phyloP scores from a whole-genome alignment of 2,113 vertebrate species.

The Chrysochloris asiatica region DNA sequence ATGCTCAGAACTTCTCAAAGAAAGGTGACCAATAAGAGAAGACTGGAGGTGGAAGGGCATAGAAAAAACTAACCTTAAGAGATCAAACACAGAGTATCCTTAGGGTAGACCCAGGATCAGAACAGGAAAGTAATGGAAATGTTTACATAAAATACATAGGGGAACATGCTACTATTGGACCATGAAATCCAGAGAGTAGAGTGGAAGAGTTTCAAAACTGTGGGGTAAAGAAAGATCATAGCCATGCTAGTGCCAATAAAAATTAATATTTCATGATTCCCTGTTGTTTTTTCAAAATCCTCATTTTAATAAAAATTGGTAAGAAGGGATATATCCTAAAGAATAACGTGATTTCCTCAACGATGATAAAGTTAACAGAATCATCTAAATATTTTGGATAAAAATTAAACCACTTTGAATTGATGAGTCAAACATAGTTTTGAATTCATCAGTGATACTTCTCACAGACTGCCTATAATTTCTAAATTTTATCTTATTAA shows the following conservation, averaged over 20 bases:
- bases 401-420: not conserved
- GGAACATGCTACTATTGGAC: not conserved
- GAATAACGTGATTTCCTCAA: not conserved
- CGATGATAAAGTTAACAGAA: not conserved
- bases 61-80: too few species aligned
- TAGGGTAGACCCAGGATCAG: too few species aligned
- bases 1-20: too few species aligned
- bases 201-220: too few species aligned
- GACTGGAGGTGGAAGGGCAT: not conserved
- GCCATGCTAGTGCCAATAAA: not conserved
- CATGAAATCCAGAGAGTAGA: too few species aligned
- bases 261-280: not conserved
- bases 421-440: not conserved
- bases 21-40: too few species aligned
- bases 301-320: not conserved
- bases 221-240: too few species aligned
- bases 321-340: not conserved
- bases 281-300: not conserved
- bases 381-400: not conserved
- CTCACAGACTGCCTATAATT: not conserved
- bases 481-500: conserved; percentile 9
- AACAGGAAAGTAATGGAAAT: too few species aligned
- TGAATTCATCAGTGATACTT: not conserved
- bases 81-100: too few species aligned
- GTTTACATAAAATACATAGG: too few species aligned